Evolutionary conservation across 2,113 vertebrate species (phyloP), one percentile per base, ranked within the genome.

Genomic region (Ictidomys tridecemlineatus): DNA sequence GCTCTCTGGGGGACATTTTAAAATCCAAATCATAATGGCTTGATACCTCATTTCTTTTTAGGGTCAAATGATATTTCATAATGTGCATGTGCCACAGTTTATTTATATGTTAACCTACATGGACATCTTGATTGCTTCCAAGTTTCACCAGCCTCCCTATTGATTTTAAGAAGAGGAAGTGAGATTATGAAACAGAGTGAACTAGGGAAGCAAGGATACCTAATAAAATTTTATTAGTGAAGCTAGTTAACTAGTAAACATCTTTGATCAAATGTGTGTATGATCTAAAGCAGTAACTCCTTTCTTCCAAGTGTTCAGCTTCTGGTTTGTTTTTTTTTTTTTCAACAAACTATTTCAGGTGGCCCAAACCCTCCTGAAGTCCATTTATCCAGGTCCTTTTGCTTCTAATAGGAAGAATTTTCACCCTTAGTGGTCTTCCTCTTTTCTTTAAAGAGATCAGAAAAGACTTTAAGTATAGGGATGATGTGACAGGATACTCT

Each of bases 261-360:
- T 63, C 58, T 95, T 94, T 74, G 85, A 65, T 85, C 78, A 91
- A 76, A 76, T 95, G 26, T 89, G 58, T 34, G 9, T 91, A 53
- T 91, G 48, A 80, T 93, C 63, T 88, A n/a, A 94, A 93, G 26
- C 48, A 84, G 72, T 84, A 95, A 37, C 24, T 91, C 82, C 85
- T 85, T 70, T 91, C 34, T 93, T 67, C 32, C 39, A 92, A 77
- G 8, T 74, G 69, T 42, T 58, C n/a, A 70, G 63, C 67, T 34
- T 78, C 86, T 90, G 58, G 18, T 53, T 45, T 89, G 67, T 73
- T 78, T n/a, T n/a, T 45, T n/a, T n/a, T 45, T 45, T 45, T 45
- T 9, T 8, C 14, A 28, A 73, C 37, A 91, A 79, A 79, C 65
- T 74, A 17, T 65, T 79, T 91, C 61, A 12, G 42, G 42, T 95